Conservation (phyloP, 2,113 vertebrate species). For the Paraplagusia blochii region DNA sequence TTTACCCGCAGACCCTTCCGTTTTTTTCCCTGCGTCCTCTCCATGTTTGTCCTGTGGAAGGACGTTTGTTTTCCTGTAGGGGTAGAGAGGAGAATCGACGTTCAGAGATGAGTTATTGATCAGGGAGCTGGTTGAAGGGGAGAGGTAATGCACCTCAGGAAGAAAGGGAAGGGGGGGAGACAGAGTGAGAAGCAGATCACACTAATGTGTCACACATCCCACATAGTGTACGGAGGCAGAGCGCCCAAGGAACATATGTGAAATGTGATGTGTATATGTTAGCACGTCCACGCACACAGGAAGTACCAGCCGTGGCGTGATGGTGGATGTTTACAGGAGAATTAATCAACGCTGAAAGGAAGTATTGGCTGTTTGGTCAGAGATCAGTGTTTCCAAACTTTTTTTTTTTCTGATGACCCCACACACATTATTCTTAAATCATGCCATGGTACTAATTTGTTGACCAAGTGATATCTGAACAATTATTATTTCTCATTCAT, state of each 20-base stretch:
- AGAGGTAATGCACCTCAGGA: slow-evolving; percentile 42
- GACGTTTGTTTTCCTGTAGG: slow-evolving; percentile 76
- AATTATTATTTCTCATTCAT: too few species aligned
- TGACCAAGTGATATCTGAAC: too few species aligned
- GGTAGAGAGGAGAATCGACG: slow-evolving; percentile 64
- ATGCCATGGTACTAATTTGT: too few species aligned
- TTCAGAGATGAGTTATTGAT: slow-evolving; percentile 80
- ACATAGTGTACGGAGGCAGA: slow-evolving; percentile 35
- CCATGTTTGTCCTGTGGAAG: slow-evolving; percentile 75
- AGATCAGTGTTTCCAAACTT: too few species aligned
- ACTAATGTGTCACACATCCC: slow-evolving; percentile 47
- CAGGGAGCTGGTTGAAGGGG: slow-evolving; percentile 62
- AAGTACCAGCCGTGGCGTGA: slow-evolving; percentile 17
- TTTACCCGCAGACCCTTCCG: slow-evolving; percentile 16
- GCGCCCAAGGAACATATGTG: slow-evolving; percentile 22
- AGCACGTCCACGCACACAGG: slow-evolving; percentile 26
- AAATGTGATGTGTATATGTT: neutral
- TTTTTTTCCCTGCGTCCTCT: slow-evolving; percentile 4
- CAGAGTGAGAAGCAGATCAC: slow-evolving; percentile 44
- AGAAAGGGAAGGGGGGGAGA: slow-evolving; percentile 24
- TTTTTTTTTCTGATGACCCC: too few species aligned
- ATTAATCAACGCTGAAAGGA: too few species aligned
- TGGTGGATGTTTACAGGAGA: slow-evolving; percentile 14
- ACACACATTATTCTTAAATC: too few species aligned
- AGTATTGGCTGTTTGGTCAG: too few species aligned